phyloP scores from a whole-genome alignment of 1,140 invertebrate species.

The Pollicipes pollicipes region DNA sequence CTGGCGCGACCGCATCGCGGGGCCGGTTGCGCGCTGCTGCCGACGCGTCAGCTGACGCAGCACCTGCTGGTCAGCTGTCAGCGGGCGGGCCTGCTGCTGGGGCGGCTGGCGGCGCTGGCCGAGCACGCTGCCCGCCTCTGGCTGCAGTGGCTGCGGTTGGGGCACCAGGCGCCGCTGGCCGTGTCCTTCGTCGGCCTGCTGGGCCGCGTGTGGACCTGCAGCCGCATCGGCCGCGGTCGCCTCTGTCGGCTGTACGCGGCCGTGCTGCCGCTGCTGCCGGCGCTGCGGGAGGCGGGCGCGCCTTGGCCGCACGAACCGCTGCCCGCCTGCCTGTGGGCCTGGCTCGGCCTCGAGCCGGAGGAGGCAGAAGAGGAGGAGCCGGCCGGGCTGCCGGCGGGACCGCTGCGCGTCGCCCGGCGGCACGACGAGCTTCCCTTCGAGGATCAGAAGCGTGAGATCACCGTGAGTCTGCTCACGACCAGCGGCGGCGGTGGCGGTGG shows the following conservation, averaged over 20 bases:
- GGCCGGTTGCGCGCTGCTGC: neutral
- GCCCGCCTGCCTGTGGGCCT: neutral
- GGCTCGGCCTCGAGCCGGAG: neutral
- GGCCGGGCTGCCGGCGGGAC: too few relatives aligned
- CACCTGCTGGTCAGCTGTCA: neutral
- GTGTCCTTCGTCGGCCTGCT: neutral
- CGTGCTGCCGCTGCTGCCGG: neutral
- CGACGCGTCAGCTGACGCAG: neutral
- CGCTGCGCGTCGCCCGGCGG: too few relatives aligned
- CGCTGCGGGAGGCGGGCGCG: neutral
- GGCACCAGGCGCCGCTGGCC: neutral
- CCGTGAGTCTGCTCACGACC: neutral
- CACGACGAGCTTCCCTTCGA: neutral
- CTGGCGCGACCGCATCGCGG: neutral
- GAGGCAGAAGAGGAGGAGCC: neutral
- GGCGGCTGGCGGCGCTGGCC: neutral
- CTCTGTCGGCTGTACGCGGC: neutral
- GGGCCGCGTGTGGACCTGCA: neutral
- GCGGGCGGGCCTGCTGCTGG: neutral
- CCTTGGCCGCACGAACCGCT: neutral
- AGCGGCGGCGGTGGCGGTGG: too few relatives aligned
- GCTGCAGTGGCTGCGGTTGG: neutral
- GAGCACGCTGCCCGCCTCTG: neutral
- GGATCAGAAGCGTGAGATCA: neutral
- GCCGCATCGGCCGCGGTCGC: too few relatives aligned